These are phyloP conservation scores for Apteryx owenii DNA, from an alignment of 2,113 vertebrate species.

Conservation along the genomic window DNA sequence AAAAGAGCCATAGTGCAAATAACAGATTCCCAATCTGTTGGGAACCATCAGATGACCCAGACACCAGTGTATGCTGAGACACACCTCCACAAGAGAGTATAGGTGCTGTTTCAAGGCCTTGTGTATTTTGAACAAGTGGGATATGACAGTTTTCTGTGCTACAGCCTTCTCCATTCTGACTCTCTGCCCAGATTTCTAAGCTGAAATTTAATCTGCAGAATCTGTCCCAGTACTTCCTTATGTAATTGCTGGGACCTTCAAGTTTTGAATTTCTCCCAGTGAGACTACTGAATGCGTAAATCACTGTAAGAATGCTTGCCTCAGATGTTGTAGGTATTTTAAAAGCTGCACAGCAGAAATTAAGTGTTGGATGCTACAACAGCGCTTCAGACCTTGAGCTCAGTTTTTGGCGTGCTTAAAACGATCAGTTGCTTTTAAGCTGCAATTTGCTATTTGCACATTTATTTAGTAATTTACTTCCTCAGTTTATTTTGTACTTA, in stretches of 20 bases:
- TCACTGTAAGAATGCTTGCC: background rate
- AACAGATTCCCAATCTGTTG: background rate
- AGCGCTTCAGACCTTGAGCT: background rate
- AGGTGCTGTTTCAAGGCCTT: background rate
- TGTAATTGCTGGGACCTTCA: background rate
- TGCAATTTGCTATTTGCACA: background rate
- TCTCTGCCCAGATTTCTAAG: background rate
- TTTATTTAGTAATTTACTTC: background rate
- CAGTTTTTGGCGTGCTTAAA: background rate
- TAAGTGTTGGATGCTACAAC: background rate
- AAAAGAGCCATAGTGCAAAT: background rate
- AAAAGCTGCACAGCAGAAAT: background rate
- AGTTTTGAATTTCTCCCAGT: background rate
- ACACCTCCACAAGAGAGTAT: background rate
- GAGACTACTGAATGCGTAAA: background rate
- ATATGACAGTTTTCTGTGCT: background rate
- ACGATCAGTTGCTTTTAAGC: background rate
- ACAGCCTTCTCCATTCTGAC: background rate
- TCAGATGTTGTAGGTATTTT: background rate
- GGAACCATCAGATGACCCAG: background rate
- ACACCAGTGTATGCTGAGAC: rapidly evolving
- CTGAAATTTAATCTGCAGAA: background rate
- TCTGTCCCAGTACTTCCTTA: background rate
- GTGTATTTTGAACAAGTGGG: background rate
- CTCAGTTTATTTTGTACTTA: background rate